Evolutionary conservation across 2,888 invertebrate species (phyloP), one percentile per base, ranked within the genome.

Genomic region (Melikaiella ostensackeni): DNA sequence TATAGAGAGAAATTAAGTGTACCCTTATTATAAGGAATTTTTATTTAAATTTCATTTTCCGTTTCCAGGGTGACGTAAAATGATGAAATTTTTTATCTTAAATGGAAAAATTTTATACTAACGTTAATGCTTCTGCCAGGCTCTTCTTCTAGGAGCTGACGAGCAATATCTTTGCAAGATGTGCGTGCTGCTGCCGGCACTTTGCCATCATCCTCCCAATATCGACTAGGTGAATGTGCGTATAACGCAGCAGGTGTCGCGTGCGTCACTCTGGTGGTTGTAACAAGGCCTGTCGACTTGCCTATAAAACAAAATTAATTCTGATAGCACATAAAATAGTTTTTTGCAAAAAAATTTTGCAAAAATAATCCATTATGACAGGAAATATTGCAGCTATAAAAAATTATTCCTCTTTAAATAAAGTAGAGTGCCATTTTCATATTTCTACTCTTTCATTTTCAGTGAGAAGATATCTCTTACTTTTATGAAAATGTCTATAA

Each of bases 231-330:
- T 2, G 95, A 94, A 87, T 96, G 96, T 0, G 96, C 95, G 88
- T 95, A 96, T 55, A 96, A 91, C 0, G 96, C 96, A 0, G 96
- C 96, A 0, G 96, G 96, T 0, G 96, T 96, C 0, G 96, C 96
- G 88, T 96, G 96, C 0, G 96, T 96, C 84, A 96, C 94, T 63
- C 96, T 92, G 0, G 96, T 95, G 79, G 96, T 96, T 4, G 97
- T 97, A 42, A 96, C 96, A 61, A 97, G 94, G 0, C 96, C 97
- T n/a, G 95, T 96, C 19, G 95, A 94, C 92, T 96, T 96, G 75
- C 96, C 96, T 95, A 90, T 42, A 59, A 84, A 81, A 77, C 24
- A 76, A 16, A 11, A 73, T 35, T 70, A 35, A 76, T 73, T 5
- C 57, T 62, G 1, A 27, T 50, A n/a, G 9, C 50, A 70, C 70